Percentiles rank a stretch among this genome's conserved stretches.
phyloP scores from a whole-genome alignment of 2,797 vertebrate genomes.

The Tapera naevia region DNA sequence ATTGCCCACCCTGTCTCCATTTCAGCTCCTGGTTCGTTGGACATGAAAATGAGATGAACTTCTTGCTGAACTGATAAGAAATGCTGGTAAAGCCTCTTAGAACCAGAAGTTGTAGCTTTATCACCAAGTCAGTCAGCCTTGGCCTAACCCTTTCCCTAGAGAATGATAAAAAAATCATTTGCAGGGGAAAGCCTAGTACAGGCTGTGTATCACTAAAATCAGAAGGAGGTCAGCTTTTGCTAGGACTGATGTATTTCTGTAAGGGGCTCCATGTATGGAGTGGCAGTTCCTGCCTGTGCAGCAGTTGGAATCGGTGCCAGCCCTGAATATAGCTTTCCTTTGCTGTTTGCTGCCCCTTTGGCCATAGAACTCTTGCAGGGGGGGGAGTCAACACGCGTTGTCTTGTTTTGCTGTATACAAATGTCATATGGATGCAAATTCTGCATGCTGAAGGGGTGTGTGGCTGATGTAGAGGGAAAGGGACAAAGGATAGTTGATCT shows the following conservation, averaged over 20 bases:
- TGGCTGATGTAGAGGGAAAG: not conserved
- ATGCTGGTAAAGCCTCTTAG: not conserved
- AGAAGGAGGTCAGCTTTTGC: not conserved
- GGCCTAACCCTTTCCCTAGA: not conserved
- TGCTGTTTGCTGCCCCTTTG: not conserved
- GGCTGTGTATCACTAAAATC: not conserved
- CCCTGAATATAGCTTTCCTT: not conserved
- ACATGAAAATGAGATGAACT: conserved; percentile 1
- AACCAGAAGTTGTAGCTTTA: conserved; percentile 14
- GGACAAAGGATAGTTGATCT: not conserved
- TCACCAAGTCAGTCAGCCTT: not conserved
- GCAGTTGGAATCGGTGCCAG: not conserved
- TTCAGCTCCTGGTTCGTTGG: not conserved
- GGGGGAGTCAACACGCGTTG: not conserved
- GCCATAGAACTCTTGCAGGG: not conserved
- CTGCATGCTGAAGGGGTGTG: not conserved
- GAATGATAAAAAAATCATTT: conserved; percentile 25
- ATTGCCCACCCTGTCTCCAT: not conserved
- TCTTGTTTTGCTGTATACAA: not conserved
- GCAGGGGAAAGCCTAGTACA: not conserved
- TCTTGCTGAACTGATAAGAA: conserved; percentile 8
- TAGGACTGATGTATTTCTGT: not conserved
- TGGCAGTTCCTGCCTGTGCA: not conserved
- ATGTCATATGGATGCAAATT: not conserved
- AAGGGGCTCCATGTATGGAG: not conserved